phyloP scores from a whole-genome alignment of 1,140 invertebrate genomes.

The silkworm (Bombyx mori) region ASM3026992v2 NC_085119.1:10794001-10794500 shows the following conservation, averaged over 20 bases:
- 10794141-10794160: too few species aligned
- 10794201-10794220: background rate
- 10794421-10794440: conserved; percentile 57
- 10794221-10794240: conserved; percentile 7
- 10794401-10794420: conserved; percentile 52
- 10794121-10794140: too few species aligned
- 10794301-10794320: conserved; percentile 3
- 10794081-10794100: too few species aligned
- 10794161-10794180: too few species aligned
- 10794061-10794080: too few species aligned
- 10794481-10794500: conserved; percentile 39
- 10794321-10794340: conserved; percentile 17
- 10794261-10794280: conserved; percentile 14
- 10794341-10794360: conserved; percentile 17
- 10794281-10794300: conserved; percentile 10
- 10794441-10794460: conserved; percentile 48
- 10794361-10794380: conserved; percentile 15
- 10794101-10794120: too few species aligned
- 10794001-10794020: too few species aligned
- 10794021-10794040: too few species aligned
- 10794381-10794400: conserved; percentile 36
- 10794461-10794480: conserved; percentile 42
- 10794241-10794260: conserved; percentile 7
- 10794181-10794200: too few species aligned
- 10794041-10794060: too few species aligned